These are phyloP conservation scores for Pachyuromys duprasi DNA, from an alignment of 2,797 vertebrate species.

Conservation along the genomic window DNA sequence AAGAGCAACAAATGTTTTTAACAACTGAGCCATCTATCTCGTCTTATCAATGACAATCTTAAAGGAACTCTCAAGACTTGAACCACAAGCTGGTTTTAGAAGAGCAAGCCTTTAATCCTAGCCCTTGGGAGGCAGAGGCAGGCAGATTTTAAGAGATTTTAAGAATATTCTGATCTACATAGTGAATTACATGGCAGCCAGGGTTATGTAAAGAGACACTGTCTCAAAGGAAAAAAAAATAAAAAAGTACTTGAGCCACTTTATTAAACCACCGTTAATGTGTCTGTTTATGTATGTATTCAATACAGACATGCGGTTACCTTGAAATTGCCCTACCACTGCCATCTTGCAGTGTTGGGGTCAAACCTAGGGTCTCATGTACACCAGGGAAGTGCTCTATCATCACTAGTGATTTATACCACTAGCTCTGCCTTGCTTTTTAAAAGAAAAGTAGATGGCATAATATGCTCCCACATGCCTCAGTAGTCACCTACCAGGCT, in stretches of 20 bases:
- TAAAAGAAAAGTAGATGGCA: conserved; percentile 22
- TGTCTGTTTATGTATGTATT: background rate
- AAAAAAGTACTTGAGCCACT: background rate
- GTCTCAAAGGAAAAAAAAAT: background rate
- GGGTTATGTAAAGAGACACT: background rate
- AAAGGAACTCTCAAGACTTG: background rate
- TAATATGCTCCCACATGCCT: background rate
- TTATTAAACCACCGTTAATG: background rate
- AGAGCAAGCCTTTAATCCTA: background rate
- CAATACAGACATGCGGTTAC: background rate
- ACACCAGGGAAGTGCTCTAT: background rate
- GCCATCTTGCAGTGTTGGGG: background rate
- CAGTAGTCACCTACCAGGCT: background rate
- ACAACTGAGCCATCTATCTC: background rate
- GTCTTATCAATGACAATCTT: background rate
- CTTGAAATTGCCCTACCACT: background rate
- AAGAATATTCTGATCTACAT: background rate
- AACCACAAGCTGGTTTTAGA: background rate
- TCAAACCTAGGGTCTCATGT: background rate
- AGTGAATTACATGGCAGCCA: no score
- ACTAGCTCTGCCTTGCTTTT: background rate
- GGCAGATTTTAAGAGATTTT: background rate
- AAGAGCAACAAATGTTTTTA: background rate
- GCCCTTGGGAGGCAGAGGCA: background rate
- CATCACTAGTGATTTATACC: background rate